Conservation (phyloP, 2,888 invertebrate species). For the Cerastis rubricosa region DNA sequence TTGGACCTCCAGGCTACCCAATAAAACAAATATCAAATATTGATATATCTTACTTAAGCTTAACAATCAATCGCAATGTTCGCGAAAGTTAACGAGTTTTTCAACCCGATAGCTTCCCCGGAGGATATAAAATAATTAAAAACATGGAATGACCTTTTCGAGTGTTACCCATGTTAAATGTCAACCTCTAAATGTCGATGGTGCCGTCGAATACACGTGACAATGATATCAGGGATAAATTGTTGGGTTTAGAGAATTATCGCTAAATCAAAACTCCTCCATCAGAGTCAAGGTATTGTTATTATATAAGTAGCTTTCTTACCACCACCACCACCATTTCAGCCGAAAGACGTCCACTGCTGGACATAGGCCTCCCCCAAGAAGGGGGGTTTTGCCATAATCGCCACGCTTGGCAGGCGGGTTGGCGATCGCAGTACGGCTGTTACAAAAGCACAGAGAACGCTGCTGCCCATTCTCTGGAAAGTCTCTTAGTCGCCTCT, state of each 20-base stretch:
- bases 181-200: conserved; percentile 57
- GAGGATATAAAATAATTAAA: conserved; percentile 66
- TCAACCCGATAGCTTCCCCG: conserved; percentile 41
- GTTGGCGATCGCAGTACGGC: no score
- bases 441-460: no score
- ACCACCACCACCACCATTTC: no score
- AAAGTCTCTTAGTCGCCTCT: no score
- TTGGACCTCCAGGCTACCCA: neutral
- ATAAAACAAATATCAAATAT: conserved; percentile 27
- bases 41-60: conserved; percentile 45
- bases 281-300: neutral
- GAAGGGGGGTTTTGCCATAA: no score
- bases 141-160: conserved; percentile 51
- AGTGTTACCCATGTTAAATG: conserved; percentile 66
- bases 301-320: neutral
- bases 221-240: conserved; percentile 69
- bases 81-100: conserved; percentile 58
- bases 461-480: no score
- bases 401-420: no score
- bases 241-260: conserved; percentile 40
- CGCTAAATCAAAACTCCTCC: neutral
- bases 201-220: conserved; percentile 62
- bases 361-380: no score
- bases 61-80: conserved; percentile 55
- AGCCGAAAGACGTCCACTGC: no score